A percentile compares a stretch with the other conserved stretches of the same genome.
These are phyloP conservation scores for Craseonycteris thonglongyai DNA, from an alignment of 2,113 vertebrate genomes.

Conservation along the genomic window DNA sequence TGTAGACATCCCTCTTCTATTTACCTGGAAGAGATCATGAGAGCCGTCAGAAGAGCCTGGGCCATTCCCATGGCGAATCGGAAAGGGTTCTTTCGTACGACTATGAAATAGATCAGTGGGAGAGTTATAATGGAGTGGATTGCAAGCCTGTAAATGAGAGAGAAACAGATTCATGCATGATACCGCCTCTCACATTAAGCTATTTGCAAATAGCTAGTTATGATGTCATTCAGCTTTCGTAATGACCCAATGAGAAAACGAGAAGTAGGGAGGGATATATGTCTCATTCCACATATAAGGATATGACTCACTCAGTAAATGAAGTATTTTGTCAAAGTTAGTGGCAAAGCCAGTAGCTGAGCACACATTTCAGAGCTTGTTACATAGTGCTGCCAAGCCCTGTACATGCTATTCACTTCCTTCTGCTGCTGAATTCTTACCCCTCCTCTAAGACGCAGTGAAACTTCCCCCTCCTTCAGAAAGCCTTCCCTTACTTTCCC, in stretches of 20 bases:
- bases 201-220: background rate
- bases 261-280: background rate
- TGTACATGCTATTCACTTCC: background rate
- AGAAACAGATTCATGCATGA: background rate
- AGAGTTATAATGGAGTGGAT: constrained; percentile 90
- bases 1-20: background rate
- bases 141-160: constrained; percentile 84
- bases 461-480: background rate
- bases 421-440: background rate
- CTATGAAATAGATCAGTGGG: constrained; percentile 91
- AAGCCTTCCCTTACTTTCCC: background rate
- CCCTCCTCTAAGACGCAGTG: background rate
- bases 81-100: constrained; percentile 96
- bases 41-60: constrained; percentile 94
- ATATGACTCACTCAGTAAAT: background rate
- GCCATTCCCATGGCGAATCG: constrained; percentile 94
- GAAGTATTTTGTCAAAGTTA: background rate
- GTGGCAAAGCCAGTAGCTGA: background rate
- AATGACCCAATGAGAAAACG: background rate
- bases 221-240: background rate
- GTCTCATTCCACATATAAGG: background rate
- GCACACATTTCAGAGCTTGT: background rate
- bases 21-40: constrained; percentile 94
- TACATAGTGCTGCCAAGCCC: background rate
- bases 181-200: background rate